These are phyloP conservation scores for Parnassius apollo DNA, from an alignment of 2,888 invertebrate species.

Conservation along the genomic window DNA sequence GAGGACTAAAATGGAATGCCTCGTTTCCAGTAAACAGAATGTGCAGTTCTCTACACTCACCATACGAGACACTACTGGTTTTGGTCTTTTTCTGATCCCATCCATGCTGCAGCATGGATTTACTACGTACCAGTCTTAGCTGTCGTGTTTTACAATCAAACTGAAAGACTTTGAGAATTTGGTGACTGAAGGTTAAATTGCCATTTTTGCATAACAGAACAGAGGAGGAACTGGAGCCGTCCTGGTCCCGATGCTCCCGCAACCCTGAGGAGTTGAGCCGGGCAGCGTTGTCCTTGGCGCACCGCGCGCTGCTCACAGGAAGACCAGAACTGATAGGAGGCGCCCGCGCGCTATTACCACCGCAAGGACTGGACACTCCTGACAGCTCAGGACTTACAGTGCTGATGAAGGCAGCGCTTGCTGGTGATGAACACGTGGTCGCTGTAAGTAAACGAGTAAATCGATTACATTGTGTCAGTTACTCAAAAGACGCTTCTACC, in stretches of 20 bases:
- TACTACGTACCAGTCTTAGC: no score
- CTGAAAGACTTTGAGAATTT: no score
- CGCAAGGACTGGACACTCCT: slow-evolving; percentile 86
- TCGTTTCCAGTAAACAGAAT: no score
- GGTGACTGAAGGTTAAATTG: background rate
- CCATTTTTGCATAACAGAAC: slow-evolving; percentile 50
- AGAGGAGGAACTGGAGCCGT: slow-evolving; percentile 79
- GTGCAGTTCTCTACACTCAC: no score
- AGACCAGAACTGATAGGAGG: slow-evolving; percentile 89
- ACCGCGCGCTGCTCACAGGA: slow-evolving; percentile 90
- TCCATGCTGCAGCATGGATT: no score
- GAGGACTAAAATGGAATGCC: no score
- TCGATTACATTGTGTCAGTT: no score
- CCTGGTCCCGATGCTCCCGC: slow-evolving; percentile 61
- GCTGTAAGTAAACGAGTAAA: slow-evolving; percentile 54
- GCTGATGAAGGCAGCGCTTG: slow-evolving; percentile 90
- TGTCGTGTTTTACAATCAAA: no score
- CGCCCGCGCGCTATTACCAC: slow-evolving; percentile 85
- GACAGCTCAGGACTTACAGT: slow-evolving; percentile 91
- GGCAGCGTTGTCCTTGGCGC: slow-evolving; percentile 87
- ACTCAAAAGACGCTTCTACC: no score
- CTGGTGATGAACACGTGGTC: slow-evolving; percentile 89
- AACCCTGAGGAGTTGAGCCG: slow-evolving; percentile 82
- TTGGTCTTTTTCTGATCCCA: no score
- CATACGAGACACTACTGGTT: no score